phyloP scores from a whole-genome alignment of 92 coral and sea anemone genomes.

The Nematostella vectensis region DNA sequence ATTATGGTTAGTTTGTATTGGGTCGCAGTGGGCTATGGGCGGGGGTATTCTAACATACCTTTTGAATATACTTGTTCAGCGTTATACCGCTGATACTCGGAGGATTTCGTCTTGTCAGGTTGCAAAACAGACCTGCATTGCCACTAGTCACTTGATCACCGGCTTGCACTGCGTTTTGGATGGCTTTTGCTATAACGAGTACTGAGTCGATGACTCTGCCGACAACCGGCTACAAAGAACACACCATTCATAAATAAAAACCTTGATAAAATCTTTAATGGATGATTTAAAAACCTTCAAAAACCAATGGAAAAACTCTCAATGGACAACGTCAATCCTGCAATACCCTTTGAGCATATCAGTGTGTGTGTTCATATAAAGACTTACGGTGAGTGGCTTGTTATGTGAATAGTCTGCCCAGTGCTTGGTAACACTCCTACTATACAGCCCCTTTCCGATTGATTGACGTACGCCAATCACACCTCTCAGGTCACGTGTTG shows the following conservation, averaged over 20 bases:
- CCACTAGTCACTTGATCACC: conserved; percentile 25
- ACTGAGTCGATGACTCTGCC: conserved; percentile 42
- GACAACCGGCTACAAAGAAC: conserved; percentile 20
- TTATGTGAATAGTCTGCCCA: conserved; percentile 7
- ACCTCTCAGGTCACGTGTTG: conserved; percentile 10
- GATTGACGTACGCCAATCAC: conserved; percentile 24
- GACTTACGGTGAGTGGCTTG: conserved; percentile 12
- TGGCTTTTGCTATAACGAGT: conserved; percentile 31
- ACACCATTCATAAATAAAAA: too few species aligned
- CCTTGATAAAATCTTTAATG: too few species aligned
- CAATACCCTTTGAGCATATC: too few species aligned
- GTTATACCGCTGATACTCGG: conserved; percentile 9
- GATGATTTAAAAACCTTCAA: too few species aligned
- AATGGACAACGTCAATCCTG: too few species aligned
- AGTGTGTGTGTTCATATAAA: too few species aligned
- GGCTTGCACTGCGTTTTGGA: conserved; percentile 28
- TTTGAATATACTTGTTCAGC: conserved; percentile 24
- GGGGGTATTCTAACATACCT: too few species aligned
- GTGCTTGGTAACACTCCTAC: conserved; percentile 2
- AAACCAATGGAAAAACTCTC: too few species aligned
- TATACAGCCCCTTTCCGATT: conserved; percentile 18
- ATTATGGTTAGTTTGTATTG: too few species aligned
- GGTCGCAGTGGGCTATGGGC: too few species aligned
- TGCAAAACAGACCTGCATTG: conserved; percentile 15
- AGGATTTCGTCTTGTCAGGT: conserved; percentile 2